These are phyloP conservation scores for Nebria ingens DNA, from an alignment of 1,140 invertebrate genomes.

Conservation along the genomic window DNA sequence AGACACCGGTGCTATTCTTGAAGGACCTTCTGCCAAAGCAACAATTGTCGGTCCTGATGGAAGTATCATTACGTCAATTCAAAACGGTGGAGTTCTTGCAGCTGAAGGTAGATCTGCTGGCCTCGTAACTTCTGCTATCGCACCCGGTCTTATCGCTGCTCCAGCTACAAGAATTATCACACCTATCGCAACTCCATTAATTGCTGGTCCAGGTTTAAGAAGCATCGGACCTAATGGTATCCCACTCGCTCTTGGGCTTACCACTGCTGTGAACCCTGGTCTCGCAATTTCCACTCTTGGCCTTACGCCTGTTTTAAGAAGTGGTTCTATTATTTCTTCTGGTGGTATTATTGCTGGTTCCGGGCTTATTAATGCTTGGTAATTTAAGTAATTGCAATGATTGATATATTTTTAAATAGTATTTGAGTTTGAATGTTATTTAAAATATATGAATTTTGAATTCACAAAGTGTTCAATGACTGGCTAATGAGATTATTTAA, in stretches of 20 bases:
- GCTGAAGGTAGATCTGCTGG: background rate
- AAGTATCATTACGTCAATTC: background rate
- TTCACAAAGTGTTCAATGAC: too few species aligned
- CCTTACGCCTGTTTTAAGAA: background rate
- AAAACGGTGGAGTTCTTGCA: background rate
- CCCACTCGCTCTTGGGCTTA: background rate
- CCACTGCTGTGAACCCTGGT: background rate
- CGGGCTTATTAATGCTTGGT: too few species aligned
- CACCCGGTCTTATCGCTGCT: background rate
- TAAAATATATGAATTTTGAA: too few species aligned
- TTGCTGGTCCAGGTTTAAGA: background rate
- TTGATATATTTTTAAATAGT: too few species aligned
- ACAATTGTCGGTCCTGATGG: background rate
- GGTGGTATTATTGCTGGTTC: background rate
- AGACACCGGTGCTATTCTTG: background rate
- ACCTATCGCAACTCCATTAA: background rate
- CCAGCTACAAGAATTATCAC: background rate
- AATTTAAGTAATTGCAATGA: too few species aligned
- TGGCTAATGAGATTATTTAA: too few species aligned
- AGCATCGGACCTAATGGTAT: background rate
- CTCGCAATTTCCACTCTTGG: background rate
- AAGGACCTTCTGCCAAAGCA: background rate
- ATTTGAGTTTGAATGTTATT: too few species aligned
- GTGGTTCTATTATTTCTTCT: background rate
- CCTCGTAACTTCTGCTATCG: background rate